Base-by-base conservation (phyloP, 1,140 invertebrate genomes). In the Vanessa tameamea region DNA sequence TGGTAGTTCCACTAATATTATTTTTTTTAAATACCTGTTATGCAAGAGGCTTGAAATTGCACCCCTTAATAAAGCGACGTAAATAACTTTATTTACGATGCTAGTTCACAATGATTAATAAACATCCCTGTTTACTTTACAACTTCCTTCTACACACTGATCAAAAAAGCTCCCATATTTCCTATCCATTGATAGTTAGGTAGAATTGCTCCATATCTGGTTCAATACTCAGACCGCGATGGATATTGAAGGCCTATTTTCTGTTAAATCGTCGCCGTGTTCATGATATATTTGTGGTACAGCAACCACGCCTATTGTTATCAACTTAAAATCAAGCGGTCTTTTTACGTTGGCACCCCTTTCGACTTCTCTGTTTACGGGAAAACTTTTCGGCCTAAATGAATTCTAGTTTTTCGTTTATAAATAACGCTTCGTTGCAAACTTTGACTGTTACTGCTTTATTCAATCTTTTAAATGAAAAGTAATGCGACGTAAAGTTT, bases 41-140 rank as follows among this genome's bases (percentile, higher is more conserved):
- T 59, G 57, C 12, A 15, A 16, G 15, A 31, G 26, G 0, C 57
- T 37, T 31, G 31, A 31, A 61, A 31, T 61, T 61, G 23, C 31
- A 37, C 23, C 26, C 48, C 11, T 12, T 61, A 26, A 57, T 57
- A 57, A 57, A 61, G 13, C n/a, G 16, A 61, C 23, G 15, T 16
- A 61, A 14, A 16, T 61, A 61, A 72, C 73, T 73, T 66, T 79
- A 70, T 79, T 77, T 77, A 73, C 76, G 73, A 79, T 82, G 83
- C 72, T 83, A 82, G 85, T 82, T 84, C 82, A 81, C 79, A 81
- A 82, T 84, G 83, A 87, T 87, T 84, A 84, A 85, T 87, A 79
- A 81, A 84, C 78, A 78, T 73, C 72, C 78, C 75, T 87, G 79
- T 87, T 87, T 85, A 81, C 81, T 78, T 82, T 82, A 23, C 53